Evolutionary conservation across 2,888 invertebrate species (phyloP).

Genomic region (Thymelicus sylvestris): DNA sequence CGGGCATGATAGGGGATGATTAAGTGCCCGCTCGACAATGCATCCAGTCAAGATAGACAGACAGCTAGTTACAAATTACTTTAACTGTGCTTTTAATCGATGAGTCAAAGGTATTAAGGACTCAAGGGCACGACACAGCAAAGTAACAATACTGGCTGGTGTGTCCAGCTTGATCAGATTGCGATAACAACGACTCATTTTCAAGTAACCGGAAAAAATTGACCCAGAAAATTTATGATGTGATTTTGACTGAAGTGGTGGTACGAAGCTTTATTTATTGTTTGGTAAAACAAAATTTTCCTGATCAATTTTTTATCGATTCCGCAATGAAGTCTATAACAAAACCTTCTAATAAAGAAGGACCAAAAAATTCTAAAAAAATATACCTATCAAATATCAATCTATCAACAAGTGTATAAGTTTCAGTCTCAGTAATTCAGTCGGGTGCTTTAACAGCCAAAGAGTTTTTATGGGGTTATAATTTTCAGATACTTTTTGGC

Average conservation of each 20-base stretch:
- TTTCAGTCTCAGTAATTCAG: too few species aligned
- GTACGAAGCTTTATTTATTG: too few species aligned
- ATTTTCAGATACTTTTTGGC: background rate
- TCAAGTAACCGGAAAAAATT: background rate
- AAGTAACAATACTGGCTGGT: background rate
- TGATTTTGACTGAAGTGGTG: too few species aligned
- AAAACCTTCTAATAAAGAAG: background rate
- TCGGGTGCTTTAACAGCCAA: too few species aligned
- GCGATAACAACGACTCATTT: background rate
- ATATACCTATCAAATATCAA: background rate
- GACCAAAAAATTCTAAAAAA: slow-evolving; percentile 4
- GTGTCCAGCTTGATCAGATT: background rate
- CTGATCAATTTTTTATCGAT: background rate
- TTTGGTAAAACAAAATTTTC: background rate
- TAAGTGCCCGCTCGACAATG: background rate
- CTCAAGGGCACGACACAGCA: background rate
- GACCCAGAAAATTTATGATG: background rate
- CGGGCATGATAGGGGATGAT: background rate
- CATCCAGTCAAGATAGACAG: background rate
- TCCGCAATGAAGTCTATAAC: background rate
- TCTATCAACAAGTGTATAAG: background rate
- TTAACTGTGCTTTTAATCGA: background rate
- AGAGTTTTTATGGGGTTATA: too few species aligned
- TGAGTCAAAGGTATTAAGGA: background rate
- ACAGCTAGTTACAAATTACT: background rate